These are phyloP conservation scores for Bungarus multicinctus DNA, from an alignment of 2,113 vertebrate species.

Conservation along the genomic window DNA sequence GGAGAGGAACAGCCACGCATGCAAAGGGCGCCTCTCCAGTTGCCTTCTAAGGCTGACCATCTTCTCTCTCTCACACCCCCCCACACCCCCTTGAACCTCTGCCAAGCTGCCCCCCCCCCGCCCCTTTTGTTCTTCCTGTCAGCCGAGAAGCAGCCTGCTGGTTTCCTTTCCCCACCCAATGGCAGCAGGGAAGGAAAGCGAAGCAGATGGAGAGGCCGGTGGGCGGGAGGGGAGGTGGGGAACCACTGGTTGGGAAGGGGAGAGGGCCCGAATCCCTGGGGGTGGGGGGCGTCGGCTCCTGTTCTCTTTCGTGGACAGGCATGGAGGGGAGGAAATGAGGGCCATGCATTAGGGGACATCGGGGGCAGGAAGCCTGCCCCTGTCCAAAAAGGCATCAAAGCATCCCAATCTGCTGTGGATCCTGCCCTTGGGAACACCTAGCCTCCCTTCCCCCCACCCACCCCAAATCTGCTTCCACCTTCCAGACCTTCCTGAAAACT, in stretches of 20 bases:
- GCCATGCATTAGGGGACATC: background rate
- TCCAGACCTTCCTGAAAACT: background rate
- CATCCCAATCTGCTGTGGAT: background rate
- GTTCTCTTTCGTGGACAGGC: background rate
- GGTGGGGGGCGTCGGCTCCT: too few relatives aligned
- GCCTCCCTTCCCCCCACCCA: too few relatives aligned
- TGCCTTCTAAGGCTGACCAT: background rate
- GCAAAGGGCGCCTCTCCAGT: too few relatives aligned
- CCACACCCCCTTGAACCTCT: slow-evolving; percentile 36
- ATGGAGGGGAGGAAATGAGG: background rate
- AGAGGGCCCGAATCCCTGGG: too few relatives aligned
- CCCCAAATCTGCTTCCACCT: too few relatives aligned
- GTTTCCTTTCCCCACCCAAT: slow-evolving; percentile 43
- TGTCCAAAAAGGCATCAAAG: background rate
- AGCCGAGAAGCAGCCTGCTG: background rate
- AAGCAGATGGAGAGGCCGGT: slow-evolving; percentile 33
- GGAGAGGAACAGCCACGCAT: too few relatives aligned
- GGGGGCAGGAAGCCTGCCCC: background rate
- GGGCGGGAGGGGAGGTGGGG: background rate
- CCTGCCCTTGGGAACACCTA: background rate
- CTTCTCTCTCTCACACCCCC: too few relatives aligned
- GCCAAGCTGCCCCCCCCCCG: slow-evolving; percentile 44
- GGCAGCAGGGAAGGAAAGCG: slow-evolving; percentile 3
- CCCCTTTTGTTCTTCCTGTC: slow-evolving; percentile 53
- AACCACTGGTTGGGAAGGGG: too few relatives aligned